phyloP scores from a whole-genome alignment of 2,113 vertebrate genomes.

The Mirounga angustirostris region DNA sequence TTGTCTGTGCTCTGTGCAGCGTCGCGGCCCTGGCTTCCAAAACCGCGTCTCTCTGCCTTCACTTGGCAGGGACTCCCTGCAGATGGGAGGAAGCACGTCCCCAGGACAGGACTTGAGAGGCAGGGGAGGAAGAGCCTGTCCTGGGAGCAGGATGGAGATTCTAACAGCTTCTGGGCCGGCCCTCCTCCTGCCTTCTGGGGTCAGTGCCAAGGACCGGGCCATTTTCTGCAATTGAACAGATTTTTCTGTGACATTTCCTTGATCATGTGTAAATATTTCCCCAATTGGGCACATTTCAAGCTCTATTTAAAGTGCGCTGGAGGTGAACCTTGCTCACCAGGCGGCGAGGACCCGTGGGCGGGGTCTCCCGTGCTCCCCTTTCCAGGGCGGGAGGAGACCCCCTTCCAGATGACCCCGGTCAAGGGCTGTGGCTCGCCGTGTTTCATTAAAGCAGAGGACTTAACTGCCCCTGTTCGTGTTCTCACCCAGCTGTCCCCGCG shows the following conservation, averaged over 20 bases:
- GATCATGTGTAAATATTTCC: background rate
- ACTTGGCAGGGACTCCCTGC: background rate
- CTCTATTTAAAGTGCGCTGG: background rate
- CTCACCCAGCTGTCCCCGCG: background rate
- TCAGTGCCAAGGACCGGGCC: background rate
- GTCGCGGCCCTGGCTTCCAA: background rate
- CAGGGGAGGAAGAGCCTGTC: background rate
- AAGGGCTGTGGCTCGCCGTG: background rate
- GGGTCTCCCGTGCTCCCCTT: background rate
- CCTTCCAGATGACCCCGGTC: rapidly evolving
- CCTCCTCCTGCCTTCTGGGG: background rate
- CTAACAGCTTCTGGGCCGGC: background rate
- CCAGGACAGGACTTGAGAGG: background rate
- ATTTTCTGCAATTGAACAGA: background rate
- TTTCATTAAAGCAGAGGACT: background rate
- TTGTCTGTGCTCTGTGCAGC: background rate
- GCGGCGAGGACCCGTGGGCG: too few species aligned
- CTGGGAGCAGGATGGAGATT: background rate
- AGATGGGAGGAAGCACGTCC: background rate
- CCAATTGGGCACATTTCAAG: background rate
- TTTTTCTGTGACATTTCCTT: background rate
- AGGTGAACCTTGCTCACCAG: background rate
- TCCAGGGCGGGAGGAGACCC: background rate
- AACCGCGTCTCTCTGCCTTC: background rate
- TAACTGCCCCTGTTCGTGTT: background rate